These are phyloP conservation scores for Festucalex cinctus DNA, from an alignment of 2,113 vertebrate species.

Conservation along the genomic window DNA sequence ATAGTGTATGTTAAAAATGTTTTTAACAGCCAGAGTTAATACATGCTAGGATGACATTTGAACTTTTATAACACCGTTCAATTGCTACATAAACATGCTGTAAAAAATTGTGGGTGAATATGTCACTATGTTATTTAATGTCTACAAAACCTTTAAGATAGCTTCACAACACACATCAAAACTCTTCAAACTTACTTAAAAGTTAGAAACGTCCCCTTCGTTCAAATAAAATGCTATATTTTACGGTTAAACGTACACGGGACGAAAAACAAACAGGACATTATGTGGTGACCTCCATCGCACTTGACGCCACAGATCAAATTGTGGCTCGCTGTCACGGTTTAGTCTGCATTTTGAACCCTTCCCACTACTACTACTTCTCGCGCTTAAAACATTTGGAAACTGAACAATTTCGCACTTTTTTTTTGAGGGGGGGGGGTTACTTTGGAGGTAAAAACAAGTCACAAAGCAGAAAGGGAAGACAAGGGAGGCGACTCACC, in stretches of 20 bases:
- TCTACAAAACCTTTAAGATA: not conserved
- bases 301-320: slow-evolving; percentile 41
- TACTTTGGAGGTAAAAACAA: not conserved
- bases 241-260: not conserved
- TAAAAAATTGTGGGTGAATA: too few relatives aligned
- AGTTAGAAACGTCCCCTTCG: not conserved
- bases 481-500: slow-evolving; percentile 59
- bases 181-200: not conserved
- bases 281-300: slow-evolving; percentile 28
- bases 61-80: too few relatives aligned
- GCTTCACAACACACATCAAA: not conserved
- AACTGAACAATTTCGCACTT: not conserved
- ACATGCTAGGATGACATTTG: too few relatives aligned
- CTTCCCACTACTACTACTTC: slow-evolving; percentile 9
- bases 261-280: not conserved
- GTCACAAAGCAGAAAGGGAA: not conserved
- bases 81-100: too few relatives aligned
- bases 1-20: not conserved
- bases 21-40: too few relatives aligned
- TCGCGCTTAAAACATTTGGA: not conserved
- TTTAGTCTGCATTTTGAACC: slow-evolving; percentile 12
- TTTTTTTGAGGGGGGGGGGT: not conserved
- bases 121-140: not conserved
- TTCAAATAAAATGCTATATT: not conserved
- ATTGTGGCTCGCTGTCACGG: slow-evolving; percentile 47